Evolutionary conservation across 2,113 vertebrate species (phyloP), one percentile per base, ranked within the genome.

Genomic region (Chamaetylas fuelleborni): DNA sequence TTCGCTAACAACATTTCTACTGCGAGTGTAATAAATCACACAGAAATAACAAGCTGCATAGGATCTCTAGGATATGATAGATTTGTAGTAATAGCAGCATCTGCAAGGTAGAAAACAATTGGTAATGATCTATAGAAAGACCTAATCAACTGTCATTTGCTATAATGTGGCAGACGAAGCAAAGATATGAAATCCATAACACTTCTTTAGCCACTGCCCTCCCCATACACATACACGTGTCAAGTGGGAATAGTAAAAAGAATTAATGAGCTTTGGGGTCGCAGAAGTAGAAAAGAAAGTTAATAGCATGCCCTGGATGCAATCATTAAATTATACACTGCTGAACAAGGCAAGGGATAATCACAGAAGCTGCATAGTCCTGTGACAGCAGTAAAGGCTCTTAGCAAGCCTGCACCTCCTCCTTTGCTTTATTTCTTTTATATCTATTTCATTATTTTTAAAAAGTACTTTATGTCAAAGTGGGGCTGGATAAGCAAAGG

Each of bases 71-170:
- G 97, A 98, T 98, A 98, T 98, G 98, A 98, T 97, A 97, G 97
- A 98, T 98, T 96, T 95, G 87, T 96, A 91, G 57, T 97, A 96
- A 98, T 95, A 97, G 97, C 85, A 88, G 95, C 97, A 97, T 97
- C 98, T 98, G 97, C 97, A 97, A 97, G 90, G 96, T 98, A 97
- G 97, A 96, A 97, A 97, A 98, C 97, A 98, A 98, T 97, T 97
- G 97, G 98, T 98, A 98, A 98, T 98, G 97, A 98, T 98, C 98
- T 98, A 98, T 98, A 98, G 97, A 98, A 98, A 97, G 97, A 97
- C 94, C 97, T 97, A 98, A 98, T 98, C 98, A 98, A 97, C 97
- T 96, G 85, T 88, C 95, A 98, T 98, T 98, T 97, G 94, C 96
- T 69, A 90, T 97, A 97, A 98, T 97, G 89, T 90, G 95, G 90